Base-by-base conservation (phyloP, 2,797 vertebrate genomes). In the Phylloscopus collybita region DNA sequence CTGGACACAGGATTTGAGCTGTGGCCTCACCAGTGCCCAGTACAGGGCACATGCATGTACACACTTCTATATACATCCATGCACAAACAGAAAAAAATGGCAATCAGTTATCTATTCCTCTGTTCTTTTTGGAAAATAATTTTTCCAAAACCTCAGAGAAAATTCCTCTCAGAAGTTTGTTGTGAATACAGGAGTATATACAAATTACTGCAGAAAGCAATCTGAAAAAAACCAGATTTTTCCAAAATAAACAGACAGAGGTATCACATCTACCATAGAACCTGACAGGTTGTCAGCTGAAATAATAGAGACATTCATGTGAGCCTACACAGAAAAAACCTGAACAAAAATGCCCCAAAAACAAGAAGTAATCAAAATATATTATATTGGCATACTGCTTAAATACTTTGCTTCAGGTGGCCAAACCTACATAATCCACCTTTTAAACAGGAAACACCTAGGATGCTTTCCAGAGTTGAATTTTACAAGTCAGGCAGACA, bases 321-420 rank as follows among this genome's bases (percentile, higher is more conserved):
- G 18, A 78, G 86, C 32, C 38, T 64, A 19, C 8, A 21, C 36
- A 51, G 20, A 8, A 45, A 45, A 57, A 19, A 61, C 13, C 0
- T 3, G 2, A 51, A 32, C 3, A 29, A 22, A 32, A 29, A 1
- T 0, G 1, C 12, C 13, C 42, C 4, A 62, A 40, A 81, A 59
- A 1, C 5, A 83, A 22, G 16, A 45, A 62, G 3, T 26, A 50
- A 19, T 40, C 13, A 80, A 75, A 75, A 45, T 45, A 19, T 40
- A n/a, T 40, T 64, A 7, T 61, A 53, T 14, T 75, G 26, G 5
- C 36, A 34, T 34, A 20, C 21, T 49, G 13, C 57, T 80, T 40
- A 88, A 75, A 65, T 53, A 49, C 19, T 82, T 80, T 11, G 23
- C 10, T 66, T 79, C 34, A 73, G 54, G 60, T 53, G 9, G 23